Percentiles rank a stretch among this genome's conserved stretches.
phyloP scores from a whole-genome alignment of 2,888 invertebrate genomes.

The Zaprionus bogoriensis region DNA sequence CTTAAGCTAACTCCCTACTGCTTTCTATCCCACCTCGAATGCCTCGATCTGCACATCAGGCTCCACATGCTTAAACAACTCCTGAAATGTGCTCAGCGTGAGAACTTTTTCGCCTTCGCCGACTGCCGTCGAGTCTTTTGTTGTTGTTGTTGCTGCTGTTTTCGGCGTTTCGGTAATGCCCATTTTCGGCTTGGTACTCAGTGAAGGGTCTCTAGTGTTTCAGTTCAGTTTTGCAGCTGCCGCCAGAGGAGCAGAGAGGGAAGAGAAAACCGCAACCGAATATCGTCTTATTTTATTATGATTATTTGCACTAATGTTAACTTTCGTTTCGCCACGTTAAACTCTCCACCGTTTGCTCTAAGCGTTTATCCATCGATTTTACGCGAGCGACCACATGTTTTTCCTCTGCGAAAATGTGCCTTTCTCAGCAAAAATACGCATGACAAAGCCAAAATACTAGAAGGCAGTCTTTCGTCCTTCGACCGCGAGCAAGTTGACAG shows the following conservation, averaged over 20 bases:
- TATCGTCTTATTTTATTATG: background rate
- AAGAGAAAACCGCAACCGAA: background rate
- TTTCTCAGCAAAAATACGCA: constrained; percentile 37
- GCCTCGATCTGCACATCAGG: constrained; percentile 85
- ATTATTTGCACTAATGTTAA: constrained; percentile 22
- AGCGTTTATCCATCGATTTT: constrained; percentile 71
- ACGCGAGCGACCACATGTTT: constrained; percentile 66
- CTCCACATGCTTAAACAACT: constrained; percentile 84
- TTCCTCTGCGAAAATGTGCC: constrained; percentile 25
- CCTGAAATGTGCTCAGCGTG: constrained; percentile 85
- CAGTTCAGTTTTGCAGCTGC: background rate
- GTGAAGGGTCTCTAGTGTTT: too few relatives aligned
- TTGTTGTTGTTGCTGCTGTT: constrained; percentile 49
- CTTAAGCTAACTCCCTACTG: background rate
- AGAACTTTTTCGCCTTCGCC: constrained; percentile 70
- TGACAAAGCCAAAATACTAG: constrained; percentile 21
- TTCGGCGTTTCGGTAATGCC: constrained; percentile 75
- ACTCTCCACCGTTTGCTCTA: constrained; percentile 14
- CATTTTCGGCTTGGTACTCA: constrained; percentile 57
- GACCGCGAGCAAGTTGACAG: constrained; percentile 12
- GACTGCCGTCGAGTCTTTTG: constrained; percentile 37
- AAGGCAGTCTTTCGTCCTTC: constrained; percentile 20
- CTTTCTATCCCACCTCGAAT: constrained; percentile 83
- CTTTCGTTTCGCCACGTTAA: constrained; percentile 16
- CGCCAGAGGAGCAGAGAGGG: background rate